Evolutionary conservation across 2,797 vertebrate genomes (phyloP).

Genomic region (Poeciliopsis infans): DNA sequence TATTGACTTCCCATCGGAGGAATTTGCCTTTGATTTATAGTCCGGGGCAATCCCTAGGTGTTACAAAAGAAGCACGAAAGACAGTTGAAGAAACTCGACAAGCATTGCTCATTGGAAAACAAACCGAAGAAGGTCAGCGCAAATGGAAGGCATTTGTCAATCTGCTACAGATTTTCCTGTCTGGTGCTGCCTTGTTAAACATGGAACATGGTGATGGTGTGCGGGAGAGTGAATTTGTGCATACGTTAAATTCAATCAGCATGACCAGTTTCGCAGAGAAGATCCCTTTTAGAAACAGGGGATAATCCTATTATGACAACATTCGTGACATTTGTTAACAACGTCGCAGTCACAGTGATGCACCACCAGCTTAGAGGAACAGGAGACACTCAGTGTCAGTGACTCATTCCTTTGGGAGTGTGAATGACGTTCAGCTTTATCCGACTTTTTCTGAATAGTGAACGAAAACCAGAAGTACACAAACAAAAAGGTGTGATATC

Average conservation of each 20-base stretch:
- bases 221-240: not conserved
- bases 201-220: not conserved
- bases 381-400: not conserved
- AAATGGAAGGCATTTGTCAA: not conserved
- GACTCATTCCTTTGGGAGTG: not conserved
- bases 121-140: slow-evolving; percentile 4
- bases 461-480: not conserved
- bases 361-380: not conserved
- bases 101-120: not conserved
- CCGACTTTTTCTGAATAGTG: not conserved
- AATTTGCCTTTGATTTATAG: slow-evolving; percentile 36
- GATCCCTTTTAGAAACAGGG: not conserved
- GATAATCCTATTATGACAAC: not conserved
- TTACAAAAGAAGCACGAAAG: slow-evolving; percentile 3
- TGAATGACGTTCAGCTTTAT: not conserved
- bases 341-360: not conserved
- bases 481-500: not conserved
- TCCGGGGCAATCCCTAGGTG: slow-evolving; percentile 3
- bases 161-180: not conserved
- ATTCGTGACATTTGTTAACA: not conserved
- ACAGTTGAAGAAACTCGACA: slow-evolving; percentile 11
- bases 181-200: not conserved
- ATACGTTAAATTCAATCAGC: not conserved
- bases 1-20: slow-evolving; percentile 28
- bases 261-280: not conserved